Percentiles rank a stretch among this genome's conserved stretches.
Evolutionary conservation across 2,797 vertebrate species (phyloP).

Genomic region (Picus viridis): DNA sequence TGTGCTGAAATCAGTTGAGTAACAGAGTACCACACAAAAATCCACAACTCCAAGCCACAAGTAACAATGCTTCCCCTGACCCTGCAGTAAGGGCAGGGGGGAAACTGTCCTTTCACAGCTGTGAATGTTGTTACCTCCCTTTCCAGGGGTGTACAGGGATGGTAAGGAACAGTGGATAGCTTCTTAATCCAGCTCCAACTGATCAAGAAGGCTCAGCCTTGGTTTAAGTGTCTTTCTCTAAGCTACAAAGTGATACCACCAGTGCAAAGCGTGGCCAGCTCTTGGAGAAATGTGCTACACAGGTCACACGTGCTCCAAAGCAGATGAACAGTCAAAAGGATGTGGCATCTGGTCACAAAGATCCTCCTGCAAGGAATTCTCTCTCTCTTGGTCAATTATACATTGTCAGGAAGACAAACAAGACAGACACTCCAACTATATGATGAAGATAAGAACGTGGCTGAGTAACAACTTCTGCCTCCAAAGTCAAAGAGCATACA

Average conservation of each 20-base stretch:
- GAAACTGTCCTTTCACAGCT: neutral
- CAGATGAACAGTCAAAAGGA: neutral
- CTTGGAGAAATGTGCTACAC: neutral
- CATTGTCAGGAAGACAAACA: neutral
- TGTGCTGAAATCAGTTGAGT: neutral
- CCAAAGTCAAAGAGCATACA: neutral
- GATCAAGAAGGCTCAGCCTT: neutral
- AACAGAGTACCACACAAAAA: neutral
- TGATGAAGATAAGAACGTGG: fast-evolving
- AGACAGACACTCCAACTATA: neutral
- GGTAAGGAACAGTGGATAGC: neutral
- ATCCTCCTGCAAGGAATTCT: neutral
- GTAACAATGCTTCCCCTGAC: fast-evolving
- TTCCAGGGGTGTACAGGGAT: fast-evolving
- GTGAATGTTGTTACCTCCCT: neutral
- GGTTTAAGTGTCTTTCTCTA: neutral
- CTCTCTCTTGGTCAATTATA: neutral
- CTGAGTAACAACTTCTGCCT: neutral
- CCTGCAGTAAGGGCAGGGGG: fast-evolving
- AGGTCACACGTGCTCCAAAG: neutral
- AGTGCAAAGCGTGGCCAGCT: neutral
- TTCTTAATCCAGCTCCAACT: neutral
- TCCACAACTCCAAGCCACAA: neutral
- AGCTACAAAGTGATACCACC: neutral
- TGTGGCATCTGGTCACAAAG: neutral